Conservation (phyloP, 2,888 invertebrate species). For the Geophilus truncorum region DNA sequence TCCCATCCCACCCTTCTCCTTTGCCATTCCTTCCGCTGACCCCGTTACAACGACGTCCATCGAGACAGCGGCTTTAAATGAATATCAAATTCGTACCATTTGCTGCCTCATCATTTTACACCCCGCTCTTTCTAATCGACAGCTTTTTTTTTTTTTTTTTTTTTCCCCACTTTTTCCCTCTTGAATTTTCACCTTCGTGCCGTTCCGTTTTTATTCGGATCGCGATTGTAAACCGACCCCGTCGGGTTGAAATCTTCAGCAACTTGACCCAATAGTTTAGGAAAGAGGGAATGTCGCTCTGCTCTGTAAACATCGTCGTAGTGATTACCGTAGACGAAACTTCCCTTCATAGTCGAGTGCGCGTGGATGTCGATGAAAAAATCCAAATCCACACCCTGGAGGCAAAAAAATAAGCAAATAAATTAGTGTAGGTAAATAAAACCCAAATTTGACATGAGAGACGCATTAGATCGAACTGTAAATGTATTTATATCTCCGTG, state of each 20-base stretch:
- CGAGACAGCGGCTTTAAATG: slow-evolving; percentile 9
- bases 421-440: neutral
- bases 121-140: neutral
- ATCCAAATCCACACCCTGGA: slow-evolving; percentile 68
- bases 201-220: slow-evolving; percentile 76
- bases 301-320: slow-evolving; percentile 88
- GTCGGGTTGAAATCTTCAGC: slow-evolving; percentile 81
- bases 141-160: neutral
- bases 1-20: slow-evolving; percentile 3
- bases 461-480: no score
- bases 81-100: slow-evolving; percentile 25
- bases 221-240: slow-evolving; percentile 89
- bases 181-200: slow-evolving; percentile 63
- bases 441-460: no score
- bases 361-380: slow-evolving; percentile 94
- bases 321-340: slow-evolving; percentile 91
- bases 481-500: no score
- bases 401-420: slow-evolving; percentile 40
- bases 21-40: slow-evolving; percentile 16
- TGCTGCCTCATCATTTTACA: slow-evolving; percentile 27
- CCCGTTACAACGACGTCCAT: neutral
- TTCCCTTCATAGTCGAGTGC: slow-evolving; percentile 83
- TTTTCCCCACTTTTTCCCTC: neutral
- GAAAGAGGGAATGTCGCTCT: slow-evolving; percentile 90
- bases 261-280: slow-evolving; percentile 79